Percentiles rank a stretch among this genome's conserved stretches.
phyloP scores from a whole-genome alignment of 1,140 invertebrate genomes.

The Thaumetopoea pityocampa region DNA sequence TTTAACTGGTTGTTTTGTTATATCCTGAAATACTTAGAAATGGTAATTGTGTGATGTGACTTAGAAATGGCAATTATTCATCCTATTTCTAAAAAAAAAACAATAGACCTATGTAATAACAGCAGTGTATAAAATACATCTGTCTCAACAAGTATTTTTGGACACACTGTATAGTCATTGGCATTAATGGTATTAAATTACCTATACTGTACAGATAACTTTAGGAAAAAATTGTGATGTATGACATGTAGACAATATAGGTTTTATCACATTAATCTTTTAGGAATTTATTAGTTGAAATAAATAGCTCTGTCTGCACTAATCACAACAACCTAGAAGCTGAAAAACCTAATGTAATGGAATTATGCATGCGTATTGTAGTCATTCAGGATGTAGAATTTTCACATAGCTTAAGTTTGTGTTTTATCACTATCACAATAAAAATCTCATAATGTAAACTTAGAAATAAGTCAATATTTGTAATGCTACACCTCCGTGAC shows the following conservation, averaged over 20 bases:
- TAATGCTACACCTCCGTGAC: slow-evolving; percentile 73
- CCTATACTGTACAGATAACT: slow-evolving; percentile 74
- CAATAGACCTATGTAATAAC: slow-evolving; percentile 32
- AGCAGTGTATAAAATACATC: slow-evolving; percentile 66
- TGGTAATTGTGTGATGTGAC: slow-evolving; percentile 48
- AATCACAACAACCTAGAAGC: slow-evolving; percentile 50
- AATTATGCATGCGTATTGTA: slow-evolving; percentile 61
- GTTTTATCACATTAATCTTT: slow-evolving; percentile 72
- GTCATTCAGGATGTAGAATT: slow-evolving; percentile 59
- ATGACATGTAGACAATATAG: slow-evolving; percentile 77
- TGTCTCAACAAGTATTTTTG: slow-evolving; percentile 42
- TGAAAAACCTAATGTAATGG: slow-evolving; percentile 51
- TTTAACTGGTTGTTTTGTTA: slow-evolving; percentile 65
- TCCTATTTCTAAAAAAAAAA: slow-evolving; percentile 34
- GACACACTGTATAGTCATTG: slow-evolving; percentile 38
- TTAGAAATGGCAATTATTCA: slow-evolving; percentile 7
- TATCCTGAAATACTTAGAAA: slow-evolving; percentile 49
- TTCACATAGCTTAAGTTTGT: slow-evolving; percentile 73
- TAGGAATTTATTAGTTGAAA: slow-evolving; percentile 64
- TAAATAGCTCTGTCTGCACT: slow-evolving; percentile 59
- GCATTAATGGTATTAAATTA: slow-evolving; percentile 57
- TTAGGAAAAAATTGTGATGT: slow-evolving; percentile 77
- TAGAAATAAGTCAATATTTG: slow-evolving; percentile 73
- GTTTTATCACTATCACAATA: slow-evolving; percentile 72
- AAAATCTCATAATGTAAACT: slow-evolving; percentile 73